These are phyloP conservation scores for Pinna nobilis DNA, from an alignment of 1,140 invertebrate genomes.

Conservation along the genomic window DNA sequence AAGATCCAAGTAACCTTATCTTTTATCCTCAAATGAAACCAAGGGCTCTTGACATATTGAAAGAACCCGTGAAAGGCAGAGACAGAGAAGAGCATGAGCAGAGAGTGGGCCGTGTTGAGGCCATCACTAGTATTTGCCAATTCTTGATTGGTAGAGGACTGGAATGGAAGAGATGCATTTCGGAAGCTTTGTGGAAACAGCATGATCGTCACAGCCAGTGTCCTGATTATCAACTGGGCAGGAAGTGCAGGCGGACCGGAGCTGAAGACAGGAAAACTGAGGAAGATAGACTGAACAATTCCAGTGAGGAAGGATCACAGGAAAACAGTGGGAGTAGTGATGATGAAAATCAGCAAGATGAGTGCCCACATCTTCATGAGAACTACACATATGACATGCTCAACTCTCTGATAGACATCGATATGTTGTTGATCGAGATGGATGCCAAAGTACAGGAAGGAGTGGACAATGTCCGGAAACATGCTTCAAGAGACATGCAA, in stretches of 20 bases:
- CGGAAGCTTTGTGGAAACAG: slow-evolving; percentile 1
- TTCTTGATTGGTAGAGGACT: slow-evolving; percentile 37
- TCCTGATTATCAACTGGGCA: slow-evolving; percentile 20
- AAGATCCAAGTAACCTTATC: slow-evolving; percentile 23
- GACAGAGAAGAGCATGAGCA: slow-evolving; percentile 22
- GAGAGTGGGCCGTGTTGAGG: slow-evolving; percentile 20
- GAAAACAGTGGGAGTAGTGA: too few relatives aligned
- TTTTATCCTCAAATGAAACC: slow-evolving; percentile 51
- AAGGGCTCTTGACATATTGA: slow-evolving; percentile 34
- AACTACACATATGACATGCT: slow-evolving; percentile 18
- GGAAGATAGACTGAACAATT: too few relatives aligned
- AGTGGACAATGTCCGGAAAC: background rate
- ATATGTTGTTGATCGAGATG: slow-evolving; percentile 29
- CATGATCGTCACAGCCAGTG: slow-evolving; percentile 40
- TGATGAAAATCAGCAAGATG: background rate
- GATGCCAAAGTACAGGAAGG: slow-evolving; percentile 28
- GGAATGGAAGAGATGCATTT: slow-evolving; percentile 32
- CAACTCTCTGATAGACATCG: slow-evolving; percentile 30
- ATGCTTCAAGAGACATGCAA: slow-evolving; percentile 6
- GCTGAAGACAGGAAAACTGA: background rate
- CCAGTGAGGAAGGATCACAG: too few relatives aligned
- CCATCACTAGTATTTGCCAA: slow-evolving; percentile 20
- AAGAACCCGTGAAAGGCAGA: slow-evolving; percentile 6
- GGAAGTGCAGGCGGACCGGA: slow-evolving; percentile 3
- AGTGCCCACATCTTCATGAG: slow-evolving; percentile 40